Percentiles rank a stretch among this genome's conserved stretches.
phyloP scores from a whole-genome alignment of 92 coral and sea anemone genomes.

The Galaxea fascicularis region DNA sequence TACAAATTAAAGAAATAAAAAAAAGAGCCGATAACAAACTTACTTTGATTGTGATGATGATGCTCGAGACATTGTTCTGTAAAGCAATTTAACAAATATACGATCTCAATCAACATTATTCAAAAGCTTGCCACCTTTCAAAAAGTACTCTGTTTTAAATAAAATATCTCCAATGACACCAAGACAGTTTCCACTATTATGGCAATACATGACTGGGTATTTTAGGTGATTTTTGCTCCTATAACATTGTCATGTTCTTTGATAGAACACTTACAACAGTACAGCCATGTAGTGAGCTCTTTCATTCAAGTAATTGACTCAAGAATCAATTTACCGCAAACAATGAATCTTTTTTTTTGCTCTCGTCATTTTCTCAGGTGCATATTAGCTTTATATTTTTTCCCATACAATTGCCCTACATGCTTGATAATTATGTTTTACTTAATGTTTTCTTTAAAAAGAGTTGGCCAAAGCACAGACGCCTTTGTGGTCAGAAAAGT shows the following conservation, averaged over 20 bases:
- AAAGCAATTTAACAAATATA: conserved; percentile 59
- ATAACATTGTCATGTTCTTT: too few species aligned
- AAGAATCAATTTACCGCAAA: conserved; percentile 35
- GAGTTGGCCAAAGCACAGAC: conserved; percentile 54
- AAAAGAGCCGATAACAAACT: conserved; percentile 37
- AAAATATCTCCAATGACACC: too few species aligned
- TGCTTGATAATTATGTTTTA: conserved; percentile 38
- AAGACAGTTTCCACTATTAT: too few species aligned
- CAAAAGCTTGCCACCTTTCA: conserved; percentile 24
- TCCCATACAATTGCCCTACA: conserved; percentile 30
- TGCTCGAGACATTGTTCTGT: conserved; percentile 49
- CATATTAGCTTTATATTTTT: conserved; percentile 26
- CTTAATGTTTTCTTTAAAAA: conserved; percentile 41
- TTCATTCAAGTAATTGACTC: conserved; percentile 43
- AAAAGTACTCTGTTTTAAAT: too few species aligned
- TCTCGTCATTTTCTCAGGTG: conserved; percentile 25
- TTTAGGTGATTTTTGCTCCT: too few species aligned
- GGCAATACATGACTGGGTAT: too few species aligned
- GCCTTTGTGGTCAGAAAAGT: conserved; percentile 62
- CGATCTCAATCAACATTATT: conserved; percentile 42
- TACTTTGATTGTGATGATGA: conserved; percentile 50
- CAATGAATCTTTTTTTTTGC: conserved; percentile 43
- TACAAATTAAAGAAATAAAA: conserved; percentile 23
- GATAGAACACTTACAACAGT: too few species aligned
- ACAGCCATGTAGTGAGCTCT: conserved; percentile 17